Evolutionary conservation across 2,797 vertebrate genomes (phyloP).

Genomic region (Platyrinchus mystaceus): DNA sequence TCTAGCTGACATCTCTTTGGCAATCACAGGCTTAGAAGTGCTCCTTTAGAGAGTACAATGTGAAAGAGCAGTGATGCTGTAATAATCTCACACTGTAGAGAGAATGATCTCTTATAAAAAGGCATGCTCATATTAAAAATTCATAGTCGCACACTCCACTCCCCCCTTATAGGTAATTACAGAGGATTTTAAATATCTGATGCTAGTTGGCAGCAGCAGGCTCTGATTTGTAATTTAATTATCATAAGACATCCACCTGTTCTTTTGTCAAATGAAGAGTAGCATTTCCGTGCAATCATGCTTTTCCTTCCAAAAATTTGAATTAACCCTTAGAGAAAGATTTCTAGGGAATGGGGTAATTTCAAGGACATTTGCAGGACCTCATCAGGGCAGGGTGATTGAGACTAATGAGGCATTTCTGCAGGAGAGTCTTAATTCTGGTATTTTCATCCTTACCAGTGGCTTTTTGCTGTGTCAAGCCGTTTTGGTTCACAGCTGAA

Average conservation of each 20-base stretch:
- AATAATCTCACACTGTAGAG: conserved; percentile 5
- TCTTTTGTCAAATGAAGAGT: conserved; percentile 52
- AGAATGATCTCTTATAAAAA: conserved; percentile 53
- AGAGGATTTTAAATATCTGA: conserved; percentile 77
- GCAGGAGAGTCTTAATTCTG: background rate
- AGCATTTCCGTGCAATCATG: background rate
- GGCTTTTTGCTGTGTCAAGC: conserved; percentile 28
- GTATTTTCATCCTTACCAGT: background rate
- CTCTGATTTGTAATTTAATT: conserved; percentile 80
- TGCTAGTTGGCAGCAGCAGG: conserved; percentile 67
- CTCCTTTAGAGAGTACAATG: background rate
- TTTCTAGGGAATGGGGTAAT: background rate
- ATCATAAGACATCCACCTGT: conserved; percentile 72
- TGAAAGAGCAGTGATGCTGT: background rate
- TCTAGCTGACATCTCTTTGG: background rate
- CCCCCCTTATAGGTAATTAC: conserved; percentile 75
- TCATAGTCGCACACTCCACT: conserved; percentile 56
- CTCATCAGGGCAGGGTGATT: background rate
- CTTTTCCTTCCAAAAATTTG: conserved; percentile 34
- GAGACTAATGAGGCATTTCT: background rate
- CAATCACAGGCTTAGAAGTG: background rate
- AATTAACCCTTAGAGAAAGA: conserved; percentile 13
- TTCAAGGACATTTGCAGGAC: background rate
- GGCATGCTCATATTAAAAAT: conserved; percentile 59
- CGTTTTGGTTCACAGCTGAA: conserved; percentile 29